These are phyloP conservation scores for Tursiops truncatus DNA, from an alignment of 2,113 vertebrate genomes.

Conservation along the genomic window DNA sequence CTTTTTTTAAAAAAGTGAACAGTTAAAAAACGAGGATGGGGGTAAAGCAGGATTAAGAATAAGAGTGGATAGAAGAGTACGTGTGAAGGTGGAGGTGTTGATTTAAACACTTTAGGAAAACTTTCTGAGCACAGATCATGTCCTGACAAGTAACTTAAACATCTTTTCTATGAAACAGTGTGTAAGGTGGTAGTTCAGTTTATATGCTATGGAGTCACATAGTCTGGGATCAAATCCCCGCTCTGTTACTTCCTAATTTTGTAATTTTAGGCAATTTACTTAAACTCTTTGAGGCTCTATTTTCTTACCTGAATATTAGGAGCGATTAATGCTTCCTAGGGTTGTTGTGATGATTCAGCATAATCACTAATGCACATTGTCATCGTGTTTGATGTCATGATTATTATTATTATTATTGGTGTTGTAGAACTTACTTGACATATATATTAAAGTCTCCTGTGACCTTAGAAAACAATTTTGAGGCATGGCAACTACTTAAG, in stretches of 20 bases:
- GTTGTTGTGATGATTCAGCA: constrained; percentile 42
- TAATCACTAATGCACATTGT: background rate
- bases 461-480: background rate
- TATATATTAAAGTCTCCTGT: background rate
- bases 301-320: constrained; percentile 16
- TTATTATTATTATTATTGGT: background rate
- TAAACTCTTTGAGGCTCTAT: background rate
- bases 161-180: background rate
- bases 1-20: background rate
- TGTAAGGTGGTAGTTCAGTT: background rate
- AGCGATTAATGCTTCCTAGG: background rate
- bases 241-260: background rate
- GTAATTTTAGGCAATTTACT: background rate
- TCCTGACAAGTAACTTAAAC: background rate
- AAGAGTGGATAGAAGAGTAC: background rate
- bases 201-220: background rate
- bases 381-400: background rate
- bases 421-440: background rate
- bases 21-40: background rate
- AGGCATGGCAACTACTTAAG: background rate
- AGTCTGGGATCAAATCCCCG: background rate
- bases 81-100: background rate
- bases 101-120: background rate
- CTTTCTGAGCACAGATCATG: background rate
- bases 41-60: background rate